A percentile compares a stretch with the other conserved stretches of the same genome.
These are phyloP conservation scores for Eilema griseolum DNA, from an alignment of 2,888 invertebrate genomes.

Conservation along the genomic window DNA sequence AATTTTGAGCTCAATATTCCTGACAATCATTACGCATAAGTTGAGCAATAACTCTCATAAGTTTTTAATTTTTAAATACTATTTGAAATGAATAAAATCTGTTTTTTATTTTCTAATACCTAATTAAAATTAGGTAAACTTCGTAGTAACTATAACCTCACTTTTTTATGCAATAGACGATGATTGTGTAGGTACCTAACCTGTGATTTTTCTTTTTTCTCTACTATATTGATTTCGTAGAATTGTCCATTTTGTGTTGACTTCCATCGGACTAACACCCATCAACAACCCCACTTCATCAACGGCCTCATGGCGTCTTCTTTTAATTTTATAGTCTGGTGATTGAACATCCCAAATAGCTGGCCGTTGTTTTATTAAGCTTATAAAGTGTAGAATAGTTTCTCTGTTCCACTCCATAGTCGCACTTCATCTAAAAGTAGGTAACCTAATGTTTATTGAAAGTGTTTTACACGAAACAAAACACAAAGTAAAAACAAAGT, in stretches of 20 bases:
- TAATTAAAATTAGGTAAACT: too few relatives aligned
- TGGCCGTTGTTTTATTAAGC: slow-evolving; percentile 21
- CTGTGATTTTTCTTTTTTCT: slow-evolving; percentile 24
- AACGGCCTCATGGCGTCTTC: slow-evolving; percentile 18
- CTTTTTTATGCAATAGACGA: too few relatives aligned
- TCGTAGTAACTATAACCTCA: too few relatives aligned
- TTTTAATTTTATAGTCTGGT: slow-evolving; percentile 18
- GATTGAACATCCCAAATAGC: slow-evolving; percentile 19
- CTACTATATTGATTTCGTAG: slow-evolving; percentile 23
- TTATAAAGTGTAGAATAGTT: slow-evolving; percentile 24
- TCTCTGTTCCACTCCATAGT: slow-evolving; percentile 25
- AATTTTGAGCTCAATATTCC: neutral
- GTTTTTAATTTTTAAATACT: too few relatives aligned
- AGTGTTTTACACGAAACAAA: slow-evolving; percentile 18
- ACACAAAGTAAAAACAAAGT: slow-evolving; percentile 19
- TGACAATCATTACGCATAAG: too few relatives aligned
- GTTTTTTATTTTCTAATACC: too few relatives aligned
- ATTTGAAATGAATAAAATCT: too few relatives aligned
- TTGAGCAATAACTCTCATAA: too few relatives aligned
- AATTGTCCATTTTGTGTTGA: slow-evolving; percentile 23
- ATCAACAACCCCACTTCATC: slow-evolving; percentile 25
- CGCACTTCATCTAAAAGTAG: neutral
- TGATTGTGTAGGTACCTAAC: slow-evolving; percentile 7
- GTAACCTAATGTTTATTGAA: neutral
- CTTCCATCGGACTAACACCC: slow-evolving; percentile 22